A percentile compares a stretch with the other conserved stretches of the same genome.
These are phyloP conservation scores for Tragelaphus buxtoni DNA, from an alignment of 2,113 vertebrate genomes.

Conservation along the genomic window DNA sequence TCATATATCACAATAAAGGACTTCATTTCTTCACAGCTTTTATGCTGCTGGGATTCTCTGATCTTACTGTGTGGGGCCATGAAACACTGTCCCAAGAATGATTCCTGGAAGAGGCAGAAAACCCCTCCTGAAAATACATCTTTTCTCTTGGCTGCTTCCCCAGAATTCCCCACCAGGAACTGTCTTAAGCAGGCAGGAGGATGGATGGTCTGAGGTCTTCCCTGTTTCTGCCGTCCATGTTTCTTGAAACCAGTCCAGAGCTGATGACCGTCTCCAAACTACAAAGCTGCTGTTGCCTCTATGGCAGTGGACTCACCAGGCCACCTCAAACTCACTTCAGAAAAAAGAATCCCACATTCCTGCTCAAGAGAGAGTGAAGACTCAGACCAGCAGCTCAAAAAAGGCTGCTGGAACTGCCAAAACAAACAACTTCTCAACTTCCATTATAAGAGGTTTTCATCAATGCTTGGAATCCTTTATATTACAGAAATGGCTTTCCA, in stretches of 20 bases:
- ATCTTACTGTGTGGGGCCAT: conserved; percentile 70
- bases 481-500: conserved; percentile 55
- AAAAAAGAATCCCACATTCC: conserved; percentile 48
- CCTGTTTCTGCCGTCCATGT: background rate
- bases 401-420: conserved; percentile 54
- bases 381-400: conserved; percentile 36
- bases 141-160: conserved; percentile 70
- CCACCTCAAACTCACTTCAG: conserved; percentile 45
- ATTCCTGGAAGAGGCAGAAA: conserved; percentile 70
- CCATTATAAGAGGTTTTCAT: conserved; percentile 65
- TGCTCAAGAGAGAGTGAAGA: conserved; percentile 32
- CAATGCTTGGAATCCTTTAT: conserved; percentile 46
- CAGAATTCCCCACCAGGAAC: conserved; percentile 59
- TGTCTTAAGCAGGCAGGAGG: conserved; percentile 48
- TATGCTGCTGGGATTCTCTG: conserved; percentile 51
- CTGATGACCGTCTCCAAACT: conserved; percentile 42
- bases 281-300: conserved; percentile 44
- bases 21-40: conserved; percentile 37
- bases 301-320: background rate
- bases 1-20: conserved; percentile 56
- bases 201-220: conserved; percentile 64
- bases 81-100: conserved; percentile 59
- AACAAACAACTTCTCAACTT: conserved; percentile 69
- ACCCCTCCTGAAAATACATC: conserved; percentile 69
- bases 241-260: conserved; percentile 50